Evolutionary conservation across 2,888 invertebrate genomes (phyloP).

Genomic region (Unio delphinus): DNA sequence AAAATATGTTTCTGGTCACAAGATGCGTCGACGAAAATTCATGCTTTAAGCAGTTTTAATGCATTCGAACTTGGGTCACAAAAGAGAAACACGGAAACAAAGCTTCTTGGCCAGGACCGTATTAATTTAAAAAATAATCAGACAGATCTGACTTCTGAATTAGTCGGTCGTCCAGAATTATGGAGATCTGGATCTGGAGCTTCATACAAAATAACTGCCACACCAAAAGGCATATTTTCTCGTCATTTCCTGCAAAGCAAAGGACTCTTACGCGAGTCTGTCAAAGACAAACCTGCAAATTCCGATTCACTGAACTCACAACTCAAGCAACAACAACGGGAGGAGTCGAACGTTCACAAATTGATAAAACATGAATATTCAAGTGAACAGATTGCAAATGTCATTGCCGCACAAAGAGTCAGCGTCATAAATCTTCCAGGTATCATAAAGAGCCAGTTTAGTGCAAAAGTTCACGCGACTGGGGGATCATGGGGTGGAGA

Average conservation of each 20-base stretch:
- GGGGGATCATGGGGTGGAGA: background rate
- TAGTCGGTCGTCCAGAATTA: constrained; percentile 18
- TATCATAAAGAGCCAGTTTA: background rate
- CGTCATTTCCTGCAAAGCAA: too few relatives aligned
- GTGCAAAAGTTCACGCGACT: background rate
- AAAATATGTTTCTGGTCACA: constrained; percentile 34
- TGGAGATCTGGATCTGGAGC: too few relatives aligned
- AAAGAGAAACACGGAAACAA: constrained; percentile 27
- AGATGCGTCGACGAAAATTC: constrained; percentile 29
- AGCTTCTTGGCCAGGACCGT: constrained; percentile 26
- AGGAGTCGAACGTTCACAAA: too few relatives aligned
- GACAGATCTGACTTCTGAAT: constrained; percentile 6
- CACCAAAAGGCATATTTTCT: too few relatives aligned
- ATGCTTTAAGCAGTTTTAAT: constrained; percentile 22
- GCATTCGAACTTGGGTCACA: constrained; percentile 19
- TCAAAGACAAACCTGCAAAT: too few relatives aligned
- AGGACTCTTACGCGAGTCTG: too few relatives aligned
- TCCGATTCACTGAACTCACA: too few relatives aligned
- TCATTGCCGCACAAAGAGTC: background rate
- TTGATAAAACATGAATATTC: too few relatives aligned
- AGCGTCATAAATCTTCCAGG: background rate
- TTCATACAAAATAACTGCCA: too few relatives aligned
- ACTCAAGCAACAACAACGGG: too few relatives aligned
- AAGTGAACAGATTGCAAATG: background rate
- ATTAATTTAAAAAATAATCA: too few relatives aligned